Base-by-base conservation (phyloP, 2,888 invertebrate species). In the Brenthis ino region DNA sequence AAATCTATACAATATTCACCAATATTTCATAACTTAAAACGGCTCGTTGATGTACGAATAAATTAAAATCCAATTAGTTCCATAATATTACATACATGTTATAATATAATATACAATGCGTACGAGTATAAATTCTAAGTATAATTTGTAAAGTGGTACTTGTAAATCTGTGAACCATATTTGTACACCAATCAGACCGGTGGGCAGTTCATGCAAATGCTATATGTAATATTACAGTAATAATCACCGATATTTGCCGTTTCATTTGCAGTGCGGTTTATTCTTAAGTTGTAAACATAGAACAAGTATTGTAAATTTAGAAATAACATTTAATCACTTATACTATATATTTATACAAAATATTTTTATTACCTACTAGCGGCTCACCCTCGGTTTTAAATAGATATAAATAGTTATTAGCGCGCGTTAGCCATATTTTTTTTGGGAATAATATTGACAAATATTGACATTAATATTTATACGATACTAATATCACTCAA, bases 161-260 rank as follows among this genome's bases (percentile, higher is more conserved):
- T 28, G 33, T 54, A 60, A 16, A 24, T 33, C 56, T 37, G 5
- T 56, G 55, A 55, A 24, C 67, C 58, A 60, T 67, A 60, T 60
- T 60, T 48, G 47, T 33, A 60, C 47, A 51, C 54, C 54, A 65
- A 69, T 66, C 33, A 64, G 43, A 68, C 66, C 37, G 33, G 60
- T 57, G 54, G 51, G 11, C 37, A 60, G 47, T 54, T 43, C 64
- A 69, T 73, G 72, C 69, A 69, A 65, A 72, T 60, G 65, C 20
- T 71, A 69, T 65, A 47, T 66, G 56, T 64, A 60, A 69, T 58
- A 65, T 61, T 75, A 76, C 76, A 64, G 76, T 75, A 74, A 76
- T 71, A 60, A 75, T 74, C 75, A 76, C 75, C 73, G 75, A 74
- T 75, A 76, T 76, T 74, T 70, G 71, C 70, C 63, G 58, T 57